Evolutionary conservation across 2,888 invertebrate genomes (phyloP).

Genomic region (Theretra japonica): DNA sequence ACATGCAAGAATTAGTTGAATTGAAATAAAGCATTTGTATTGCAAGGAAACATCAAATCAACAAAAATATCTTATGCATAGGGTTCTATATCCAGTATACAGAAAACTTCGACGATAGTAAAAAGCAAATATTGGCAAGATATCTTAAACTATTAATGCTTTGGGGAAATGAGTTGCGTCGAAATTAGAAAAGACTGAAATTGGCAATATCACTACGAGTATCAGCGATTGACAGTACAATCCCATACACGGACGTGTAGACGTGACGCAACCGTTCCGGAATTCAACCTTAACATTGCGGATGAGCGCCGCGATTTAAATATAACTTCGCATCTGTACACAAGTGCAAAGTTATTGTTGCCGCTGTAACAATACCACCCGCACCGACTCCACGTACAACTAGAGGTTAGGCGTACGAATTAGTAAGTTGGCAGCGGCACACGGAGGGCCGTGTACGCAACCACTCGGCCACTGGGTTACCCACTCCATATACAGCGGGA

Average conservation of each 20-base stretch:
- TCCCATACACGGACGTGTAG: conserved; percentile 54
- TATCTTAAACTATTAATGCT: background rate
- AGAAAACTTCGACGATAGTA: too few species aligned
- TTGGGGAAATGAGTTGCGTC: background rate
- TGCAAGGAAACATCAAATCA: too few species aligned
- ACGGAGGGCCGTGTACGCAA: conserved; percentile 44
- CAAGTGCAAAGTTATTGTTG: conserved; percentile 35
- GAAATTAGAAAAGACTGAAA: conserved; percentile 19
- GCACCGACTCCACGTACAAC: conserved; percentile 45
- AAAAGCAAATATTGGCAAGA: too few species aligned
- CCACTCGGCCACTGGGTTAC: conserved; percentile 62
- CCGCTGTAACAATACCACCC: conserved; percentile 53
- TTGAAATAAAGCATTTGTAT: too few species aligned
- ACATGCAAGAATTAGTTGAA: too few species aligned
- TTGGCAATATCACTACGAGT: background rate
- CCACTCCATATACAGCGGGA: conserved; percentile 51
- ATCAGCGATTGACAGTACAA: conserved; percentile 38
- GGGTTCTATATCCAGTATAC: too few species aligned
- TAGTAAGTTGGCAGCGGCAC: conserved; percentile 31
- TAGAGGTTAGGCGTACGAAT: conserved; percentile 35
- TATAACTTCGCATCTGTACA: conserved; percentile 72
- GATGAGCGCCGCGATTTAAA: conserved; percentile 76
- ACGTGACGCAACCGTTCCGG: conserved; percentile 73
- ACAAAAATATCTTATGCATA: too few species aligned
- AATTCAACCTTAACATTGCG: conserved; percentile 83